These are phyloP conservation scores for Armadillidium nasatum DNA, from an alignment of 1,140 invertebrate species.

Conservation along the genomic window DNA sequence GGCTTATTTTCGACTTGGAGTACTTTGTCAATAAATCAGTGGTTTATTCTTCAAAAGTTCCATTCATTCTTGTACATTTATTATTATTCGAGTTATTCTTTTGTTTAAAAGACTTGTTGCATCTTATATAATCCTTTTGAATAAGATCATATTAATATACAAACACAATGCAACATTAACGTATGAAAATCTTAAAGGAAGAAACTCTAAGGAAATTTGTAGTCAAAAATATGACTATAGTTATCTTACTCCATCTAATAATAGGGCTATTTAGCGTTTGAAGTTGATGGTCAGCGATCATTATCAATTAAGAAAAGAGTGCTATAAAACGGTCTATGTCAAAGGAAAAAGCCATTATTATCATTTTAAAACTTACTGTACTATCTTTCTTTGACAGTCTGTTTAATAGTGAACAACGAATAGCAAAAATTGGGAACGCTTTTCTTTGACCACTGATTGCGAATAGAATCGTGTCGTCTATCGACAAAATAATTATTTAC, in stretches of 20 bases:
- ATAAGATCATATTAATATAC: background rate
- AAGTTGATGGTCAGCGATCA: background rate
- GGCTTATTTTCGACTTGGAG: background rate
- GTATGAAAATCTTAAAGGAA: background rate
- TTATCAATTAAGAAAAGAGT: background rate
- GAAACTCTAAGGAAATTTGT: background rate
- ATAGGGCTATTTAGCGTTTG: background rate
- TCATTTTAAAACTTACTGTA: background rate
- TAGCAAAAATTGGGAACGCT: background rate
- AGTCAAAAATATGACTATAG: background rate
- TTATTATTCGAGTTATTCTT: background rate
- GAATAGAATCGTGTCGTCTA: background rate
- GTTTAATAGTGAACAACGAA: background rate
- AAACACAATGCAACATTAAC: background rate
- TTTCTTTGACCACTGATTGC: background rate
- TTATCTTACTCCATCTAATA: background rate
- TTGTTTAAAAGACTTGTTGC: background rate
- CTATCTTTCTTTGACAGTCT: background rate
- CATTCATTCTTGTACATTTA: background rate
- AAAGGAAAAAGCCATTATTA: background rate
- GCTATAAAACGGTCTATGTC: background rate
- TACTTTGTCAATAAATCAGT: background rate
- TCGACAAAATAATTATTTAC: background rate
- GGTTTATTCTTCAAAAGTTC: background rate
- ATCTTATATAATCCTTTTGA: background rate